Conservation (phyloP, 2,113 vertebrate species). For the Lagenorhynchus albirostris region DNA sequence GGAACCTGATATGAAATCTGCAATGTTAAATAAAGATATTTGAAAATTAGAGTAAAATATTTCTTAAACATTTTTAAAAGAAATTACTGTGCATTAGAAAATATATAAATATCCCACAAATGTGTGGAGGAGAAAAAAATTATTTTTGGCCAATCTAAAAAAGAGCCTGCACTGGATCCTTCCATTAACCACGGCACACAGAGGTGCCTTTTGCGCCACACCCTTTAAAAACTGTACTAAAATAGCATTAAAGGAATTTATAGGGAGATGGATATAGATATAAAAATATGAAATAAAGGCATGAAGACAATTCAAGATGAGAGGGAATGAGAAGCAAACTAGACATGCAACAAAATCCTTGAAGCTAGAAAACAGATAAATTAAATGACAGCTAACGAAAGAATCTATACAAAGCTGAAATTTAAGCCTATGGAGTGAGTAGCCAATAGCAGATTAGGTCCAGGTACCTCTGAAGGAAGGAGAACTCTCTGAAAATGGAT, state of each 20-base stretch:
- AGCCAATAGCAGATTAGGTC: not conserved
- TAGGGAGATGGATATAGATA: not conserved
- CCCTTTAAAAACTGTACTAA: not conserved
- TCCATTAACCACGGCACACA: not conserved
- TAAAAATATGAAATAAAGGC: not conserved
- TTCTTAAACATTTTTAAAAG: not conserved
- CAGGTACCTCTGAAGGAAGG: not conserved
- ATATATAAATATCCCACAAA: not conserved
- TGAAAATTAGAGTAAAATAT: not conserved
- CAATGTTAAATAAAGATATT: not conserved
- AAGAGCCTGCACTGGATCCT: not conserved
- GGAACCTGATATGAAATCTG: not conserved
- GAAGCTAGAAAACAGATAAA: not conserved
- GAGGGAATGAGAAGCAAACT: not conserved
- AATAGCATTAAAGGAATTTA: not conserved
- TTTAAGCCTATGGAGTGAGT: not conserved
- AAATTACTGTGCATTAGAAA: not conserved
- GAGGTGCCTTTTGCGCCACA: not conserved
- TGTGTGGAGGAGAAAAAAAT: not conserved
- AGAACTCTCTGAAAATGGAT: not conserved
- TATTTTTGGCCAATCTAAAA: not conserved
- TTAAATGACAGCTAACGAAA: not conserved
- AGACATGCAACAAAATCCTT: not conserved
- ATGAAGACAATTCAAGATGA: not conserved
- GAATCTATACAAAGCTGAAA: not conserved